phyloP scores from a whole-genome alignment of 2,888 invertebrate species.

The Lamproptera curius region DNA sequence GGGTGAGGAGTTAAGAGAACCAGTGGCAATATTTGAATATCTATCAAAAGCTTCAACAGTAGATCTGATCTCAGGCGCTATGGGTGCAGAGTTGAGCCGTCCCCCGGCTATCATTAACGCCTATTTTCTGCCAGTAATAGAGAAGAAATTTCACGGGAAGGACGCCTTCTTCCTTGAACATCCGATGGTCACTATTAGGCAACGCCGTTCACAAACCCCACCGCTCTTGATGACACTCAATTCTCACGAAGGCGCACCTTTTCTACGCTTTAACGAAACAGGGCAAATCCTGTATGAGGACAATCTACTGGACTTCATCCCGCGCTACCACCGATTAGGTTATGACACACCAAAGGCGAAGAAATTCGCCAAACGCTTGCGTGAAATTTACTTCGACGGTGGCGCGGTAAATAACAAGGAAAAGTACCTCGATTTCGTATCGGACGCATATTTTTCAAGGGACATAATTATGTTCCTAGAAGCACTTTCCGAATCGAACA shows the following conservation, averaged over 20 bases:
- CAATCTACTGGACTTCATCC: slow-evolving; percentile 49
- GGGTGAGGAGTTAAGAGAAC: slow-evolving; percentile 40
- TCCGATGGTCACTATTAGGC: slow-evolving; percentile 39
- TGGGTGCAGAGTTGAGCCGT: slow-evolving; percentile 40
- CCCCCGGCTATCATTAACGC: slow-evolving; percentile 39
- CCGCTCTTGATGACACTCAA: slow-evolving; percentile 45
- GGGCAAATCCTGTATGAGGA: slow-evolving; percentile 44
- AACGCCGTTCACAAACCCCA: slow-evolving; percentile 43
- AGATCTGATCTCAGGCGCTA: slow-evolving; percentile 47
- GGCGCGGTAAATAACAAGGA: slow-evolving; percentile 29
- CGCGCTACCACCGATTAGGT: slow-evolving; percentile 37
- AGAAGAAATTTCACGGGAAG: slow-evolving; percentile 46
- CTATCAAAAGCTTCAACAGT: slow-evolving; percentile 41
- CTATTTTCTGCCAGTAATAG: slow-evolving; percentile 51
- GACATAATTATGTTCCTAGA: slow-evolving; percentile 46
- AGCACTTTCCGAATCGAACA: slow-evolving; percentile 33
- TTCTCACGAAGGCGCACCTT: slow-evolving; percentile 53
- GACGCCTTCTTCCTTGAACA: slow-evolving; percentile 47
- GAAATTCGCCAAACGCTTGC: slow-evolving; percentile 35
- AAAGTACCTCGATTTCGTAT: slow-evolving; percentile 45
- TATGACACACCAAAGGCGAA: slow-evolving; percentile 29
- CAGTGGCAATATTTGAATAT: slow-evolving; percentile 39
- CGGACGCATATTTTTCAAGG: slow-evolving; percentile 48
- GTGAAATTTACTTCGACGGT: slow-evolving; percentile 48
- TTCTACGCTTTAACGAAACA: slow-evolving; percentile 38